Base-by-base conservation (phyloP, 2,113 vertebrate species). In the Cyanistes caeruleus region DNA sequence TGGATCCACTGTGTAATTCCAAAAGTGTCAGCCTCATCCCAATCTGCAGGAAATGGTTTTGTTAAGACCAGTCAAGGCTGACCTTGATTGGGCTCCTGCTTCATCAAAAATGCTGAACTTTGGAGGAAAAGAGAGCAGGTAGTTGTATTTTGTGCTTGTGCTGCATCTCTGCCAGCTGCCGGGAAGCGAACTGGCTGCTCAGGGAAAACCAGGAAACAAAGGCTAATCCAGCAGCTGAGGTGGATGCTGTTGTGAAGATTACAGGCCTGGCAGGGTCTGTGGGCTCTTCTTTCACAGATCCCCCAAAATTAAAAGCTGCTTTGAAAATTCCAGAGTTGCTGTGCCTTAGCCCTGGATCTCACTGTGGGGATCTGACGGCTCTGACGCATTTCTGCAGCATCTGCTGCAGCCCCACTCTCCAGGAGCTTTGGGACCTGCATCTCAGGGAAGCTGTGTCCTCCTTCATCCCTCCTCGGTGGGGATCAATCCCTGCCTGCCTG, bases 371-470 rank as follows among this genome's bases (percentile, higher is more conserved):
- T 35, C 9, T 9, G 35, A 15, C 0, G 31, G 72, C 41, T 48
- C 33, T 0, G 0, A 33, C 9, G 35, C 43, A 4, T 49, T 62
- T 23, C 81, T 19, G 23, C n/a, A n/a, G 33, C 1, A 1, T 2
- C 49, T 23, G 72, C 18, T 11, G 56, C 72, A 49, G 75, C n/a
- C 49, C 14, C 22, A 2, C 18, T 12, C 25, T 8, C 10, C 67
- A 22, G 23, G 41, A 74, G 65, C 69, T 51, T 16, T 37, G 52
- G 75, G 35, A 53, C n/a, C n/a, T 3, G 21, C 44, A 53, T 1
- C 62, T 46, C 70, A 8, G 56, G 41, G 43, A 27, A 23, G 20
- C 11, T 9, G 10, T 9, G 37, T 7, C 23, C 30, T 27, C 35
- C 78, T n/a, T 20, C 18, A 2, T 3, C 9, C 23, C 37, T 11